These are phyloP conservation scores for Cactoblastis cactorum DNA, from an alignment of 2,888 invertebrate genomes.

Conservation along the genomic window DNA sequence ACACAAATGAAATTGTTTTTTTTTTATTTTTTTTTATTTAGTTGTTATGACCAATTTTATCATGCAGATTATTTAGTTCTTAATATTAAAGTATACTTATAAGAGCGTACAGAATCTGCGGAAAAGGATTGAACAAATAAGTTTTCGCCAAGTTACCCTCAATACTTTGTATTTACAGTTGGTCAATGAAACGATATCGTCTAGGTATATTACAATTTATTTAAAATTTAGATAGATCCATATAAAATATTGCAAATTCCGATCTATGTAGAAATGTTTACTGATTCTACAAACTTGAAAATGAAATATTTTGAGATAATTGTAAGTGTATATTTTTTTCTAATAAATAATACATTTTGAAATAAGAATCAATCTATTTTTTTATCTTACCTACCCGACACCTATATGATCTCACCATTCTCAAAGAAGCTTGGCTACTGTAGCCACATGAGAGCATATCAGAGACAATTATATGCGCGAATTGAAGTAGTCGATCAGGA, in stretches of 20 bases:
- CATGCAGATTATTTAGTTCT: no score
- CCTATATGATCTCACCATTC: no score
- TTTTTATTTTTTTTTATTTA: neutral
- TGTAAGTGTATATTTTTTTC: conserved; percentile 62
- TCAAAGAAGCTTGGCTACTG: no score
- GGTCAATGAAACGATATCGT: neutral
- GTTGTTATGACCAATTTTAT: no score
- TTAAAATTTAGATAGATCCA: conserved; percentile 21
- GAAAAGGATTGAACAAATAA: neutral
- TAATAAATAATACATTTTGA: conserved; percentile 44
- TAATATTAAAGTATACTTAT: neutral
- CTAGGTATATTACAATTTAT: conserved; percentile 26
- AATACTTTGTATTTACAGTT: neutral
- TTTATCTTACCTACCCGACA: no score
- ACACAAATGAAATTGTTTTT: neutral
- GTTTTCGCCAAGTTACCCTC: conserved; percentile 3
- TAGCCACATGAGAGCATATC: no score
- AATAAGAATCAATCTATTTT: conserved; percentile 20
- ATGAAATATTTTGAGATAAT: conserved; percentile 54
- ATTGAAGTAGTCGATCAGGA: no score
- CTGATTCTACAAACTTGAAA: conserved; percentile 32
- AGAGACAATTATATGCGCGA: no score
- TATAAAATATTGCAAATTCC: conserved; percentile 41
- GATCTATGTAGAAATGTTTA: conserved; percentile 49
- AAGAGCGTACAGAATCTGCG: conserved; percentile 10